Conservation (phyloP, 2,113 vertebrate species). For the Hiodon tergisus region DNA sequence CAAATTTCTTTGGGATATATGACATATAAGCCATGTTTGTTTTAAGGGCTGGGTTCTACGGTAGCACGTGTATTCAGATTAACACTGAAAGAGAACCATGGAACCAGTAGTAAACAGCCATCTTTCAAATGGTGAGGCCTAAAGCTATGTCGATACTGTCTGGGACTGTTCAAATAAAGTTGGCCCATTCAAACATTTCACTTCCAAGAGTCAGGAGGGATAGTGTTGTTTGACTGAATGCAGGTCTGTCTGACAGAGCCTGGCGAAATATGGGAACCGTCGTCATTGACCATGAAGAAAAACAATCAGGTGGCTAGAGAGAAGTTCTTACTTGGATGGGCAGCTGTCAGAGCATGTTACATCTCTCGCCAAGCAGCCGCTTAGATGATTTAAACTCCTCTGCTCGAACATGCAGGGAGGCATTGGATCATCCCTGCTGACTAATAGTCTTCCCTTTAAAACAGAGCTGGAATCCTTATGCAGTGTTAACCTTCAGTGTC, state of each 20-base stretch:
- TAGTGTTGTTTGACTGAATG: slow-evolving; percentile 1
- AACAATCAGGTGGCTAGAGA: not conserved
- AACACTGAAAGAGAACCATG: not conserved
- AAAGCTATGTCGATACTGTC: not conserved
- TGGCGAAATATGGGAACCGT: slow-evolving; percentile 17
- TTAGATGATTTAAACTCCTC: not conserved
- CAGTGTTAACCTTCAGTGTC: too few species aligned
- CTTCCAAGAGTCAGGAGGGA: slow-evolving; percentile 1
- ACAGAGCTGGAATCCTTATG: too few species aligned
- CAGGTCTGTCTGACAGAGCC: slow-evolving; percentile 4
- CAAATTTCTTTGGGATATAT: too few species aligned
- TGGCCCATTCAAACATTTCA: slow-evolving; percentile 5
- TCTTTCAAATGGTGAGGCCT: not conserved
- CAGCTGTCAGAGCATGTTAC: not conserved
- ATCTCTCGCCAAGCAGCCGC: too few species aligned
- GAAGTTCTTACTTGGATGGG: not conserved
- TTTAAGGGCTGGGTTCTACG: too few species aligned
- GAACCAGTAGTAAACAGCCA: not conserved
- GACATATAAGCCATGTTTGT: too few species aligned
- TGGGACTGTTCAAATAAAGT: not conserved
- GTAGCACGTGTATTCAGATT: too few species aligned
- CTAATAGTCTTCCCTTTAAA: too few species aligned
- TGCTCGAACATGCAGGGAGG: not conserved
- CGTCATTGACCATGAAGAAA: slow-evolving; percentile 8
- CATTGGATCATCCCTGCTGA: too few species aligned